phyloP scores from a whole-genome alignment of 2,888 invertebrate species.

The Synergus umbraculus region DNA sequence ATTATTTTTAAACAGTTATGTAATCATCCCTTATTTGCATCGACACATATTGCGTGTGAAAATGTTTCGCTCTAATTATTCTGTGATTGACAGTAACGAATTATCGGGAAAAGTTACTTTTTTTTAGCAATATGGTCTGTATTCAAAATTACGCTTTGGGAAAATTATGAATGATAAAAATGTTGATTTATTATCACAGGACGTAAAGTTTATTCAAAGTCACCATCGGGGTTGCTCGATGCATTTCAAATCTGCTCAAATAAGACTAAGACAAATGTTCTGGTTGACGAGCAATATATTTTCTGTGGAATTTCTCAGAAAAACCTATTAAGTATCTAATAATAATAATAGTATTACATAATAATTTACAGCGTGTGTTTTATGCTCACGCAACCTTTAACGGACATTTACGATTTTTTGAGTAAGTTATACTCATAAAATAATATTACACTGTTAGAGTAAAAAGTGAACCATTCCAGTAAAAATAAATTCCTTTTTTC shows the following conservation, averaged over 20 bases:
- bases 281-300: not conserved
- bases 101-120: too few species aligned
- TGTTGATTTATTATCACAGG: too few species aligned
- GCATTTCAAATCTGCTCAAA: not conserved
- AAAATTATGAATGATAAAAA: too few species aligned
- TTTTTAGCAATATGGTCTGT: too few species aligned
- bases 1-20: slow-evolving; percentile 8
- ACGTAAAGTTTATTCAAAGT: too few species aligned
- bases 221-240: too few species aligned
- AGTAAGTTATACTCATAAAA: not conserved
- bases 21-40: not conserved
- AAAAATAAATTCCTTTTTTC: not conserved
- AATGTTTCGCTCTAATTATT: not conserved
- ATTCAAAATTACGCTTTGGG: too few species aligned
- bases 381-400: not conserved
- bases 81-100: too few species aligned
- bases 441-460: not conserved
- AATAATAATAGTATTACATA: not conserved
- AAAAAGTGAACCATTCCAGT: not conserved
- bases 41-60: slow-evolving; percentile 1
- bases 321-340: not conserved
- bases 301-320: slow-evolving; percentile 1
- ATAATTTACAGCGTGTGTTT: not conserved
- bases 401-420: not conserved
- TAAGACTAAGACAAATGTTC: not conserved